These are phyloP conservation scores for Reticulitermes lucifugus DNA, from an alignment of 2,888 invertebrate genomes.

Conservation along the genomic window DNA sequence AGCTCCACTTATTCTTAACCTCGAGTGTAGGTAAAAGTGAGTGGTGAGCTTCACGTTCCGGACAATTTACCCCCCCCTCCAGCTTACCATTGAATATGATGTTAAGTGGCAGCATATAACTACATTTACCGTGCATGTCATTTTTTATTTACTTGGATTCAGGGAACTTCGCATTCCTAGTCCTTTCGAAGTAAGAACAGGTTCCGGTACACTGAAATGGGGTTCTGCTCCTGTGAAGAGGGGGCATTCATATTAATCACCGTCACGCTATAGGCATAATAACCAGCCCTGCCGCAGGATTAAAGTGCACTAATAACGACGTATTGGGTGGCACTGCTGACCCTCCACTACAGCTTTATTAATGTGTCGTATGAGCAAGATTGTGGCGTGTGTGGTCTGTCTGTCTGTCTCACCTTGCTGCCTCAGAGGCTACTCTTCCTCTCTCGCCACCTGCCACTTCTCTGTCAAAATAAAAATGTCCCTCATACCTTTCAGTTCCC, in stretches of 20 bases:
- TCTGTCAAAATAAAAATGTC: slow-evolving; percentile 49
- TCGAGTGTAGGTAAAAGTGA: too few species aligned
- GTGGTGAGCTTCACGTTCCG: too few species aligned
- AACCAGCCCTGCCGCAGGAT: slow-evolving; percentile 36
- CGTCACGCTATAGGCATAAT: slow-evolving; percentile 28
- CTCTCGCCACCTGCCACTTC: slow-evolving; percentile 48
- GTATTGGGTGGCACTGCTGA: slow-evolving; percentile 40
- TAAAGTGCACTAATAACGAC: slow-evolving; percentile 47
- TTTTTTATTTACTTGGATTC: too few species aligned
- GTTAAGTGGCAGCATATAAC: too few species aligned
- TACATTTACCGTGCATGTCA: too few species aligned
- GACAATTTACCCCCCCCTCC: too few species aligned
- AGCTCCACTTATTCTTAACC: too few species aligned
- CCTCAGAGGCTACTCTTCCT: slow-evolving; percentile 13
- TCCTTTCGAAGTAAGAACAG: not conserved
- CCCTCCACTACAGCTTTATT: slow-evolving; percentile 44
- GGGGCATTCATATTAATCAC: slow-evolving; percentile 46
- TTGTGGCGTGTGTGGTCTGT: slow-evolving; percentile 47
- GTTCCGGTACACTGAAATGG: not conserved
- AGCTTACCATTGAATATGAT: too few species aligned
- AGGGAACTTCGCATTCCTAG: not conserved
- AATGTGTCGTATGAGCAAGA: slow-evolving; percentile 41
- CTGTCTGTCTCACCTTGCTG: slow-evolving; percentile 36
- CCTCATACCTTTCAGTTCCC: not conserved
- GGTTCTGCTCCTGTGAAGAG: not conserved